Conservation (phyloP, 2,888 invertebrate species). For the Oscheius onirici region DNA sequence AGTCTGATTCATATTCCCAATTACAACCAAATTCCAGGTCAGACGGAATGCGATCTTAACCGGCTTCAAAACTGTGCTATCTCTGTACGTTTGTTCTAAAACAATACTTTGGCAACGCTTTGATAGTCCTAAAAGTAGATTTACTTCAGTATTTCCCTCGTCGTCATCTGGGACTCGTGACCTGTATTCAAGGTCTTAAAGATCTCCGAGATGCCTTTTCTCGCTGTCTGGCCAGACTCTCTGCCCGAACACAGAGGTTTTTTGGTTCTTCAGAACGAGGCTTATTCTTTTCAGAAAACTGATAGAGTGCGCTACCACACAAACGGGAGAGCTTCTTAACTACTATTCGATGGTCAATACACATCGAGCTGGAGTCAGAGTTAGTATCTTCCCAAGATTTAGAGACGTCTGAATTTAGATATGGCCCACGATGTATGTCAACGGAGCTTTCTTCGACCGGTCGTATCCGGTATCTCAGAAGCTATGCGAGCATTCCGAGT, state of each 20-base stretch:
- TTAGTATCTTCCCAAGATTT: constrained; percentile 16
- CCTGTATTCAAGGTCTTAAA: constrained; percentile 67
- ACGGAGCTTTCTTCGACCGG: constrained; percentile 70
- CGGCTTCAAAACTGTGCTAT: constrained; percentile 70
- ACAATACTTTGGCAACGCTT: too few relatives aligned
- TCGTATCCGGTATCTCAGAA: constrained; percentile 67
- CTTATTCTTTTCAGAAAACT: constrained; percentile 49
- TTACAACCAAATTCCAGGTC: too few relatives aligned
- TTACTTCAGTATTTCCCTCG: constrained; percentile 60
- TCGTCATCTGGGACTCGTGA: constrained; percentile 68
- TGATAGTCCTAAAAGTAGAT: not conserved
- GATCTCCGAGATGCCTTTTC: constrained; percentile 67
- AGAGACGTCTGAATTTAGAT: constrained; percentile 57
- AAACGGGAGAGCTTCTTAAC: constrained; percentile 70
- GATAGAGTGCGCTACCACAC: constrained; percentile 67
- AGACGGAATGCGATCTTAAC: constrained; percentile 70
- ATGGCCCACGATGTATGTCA: constrained; percentile 71
- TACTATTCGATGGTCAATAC: constrained; percentile 71
- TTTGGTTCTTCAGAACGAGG: not conserved
- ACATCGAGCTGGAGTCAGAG: constrained; percentile 65
- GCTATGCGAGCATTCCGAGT: constrained; percentile 66
- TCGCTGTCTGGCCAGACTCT: constrained; percentile 64
- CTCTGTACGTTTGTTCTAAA: constrained; percentile 61
- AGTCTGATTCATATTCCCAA: constrained; percentile 14
- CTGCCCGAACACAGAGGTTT: constrained; percentile 64